phyloP scores from a whole-genome alignment of 2,888 invertebrate genomes.

The Melinaea marsaeus region DNA sequence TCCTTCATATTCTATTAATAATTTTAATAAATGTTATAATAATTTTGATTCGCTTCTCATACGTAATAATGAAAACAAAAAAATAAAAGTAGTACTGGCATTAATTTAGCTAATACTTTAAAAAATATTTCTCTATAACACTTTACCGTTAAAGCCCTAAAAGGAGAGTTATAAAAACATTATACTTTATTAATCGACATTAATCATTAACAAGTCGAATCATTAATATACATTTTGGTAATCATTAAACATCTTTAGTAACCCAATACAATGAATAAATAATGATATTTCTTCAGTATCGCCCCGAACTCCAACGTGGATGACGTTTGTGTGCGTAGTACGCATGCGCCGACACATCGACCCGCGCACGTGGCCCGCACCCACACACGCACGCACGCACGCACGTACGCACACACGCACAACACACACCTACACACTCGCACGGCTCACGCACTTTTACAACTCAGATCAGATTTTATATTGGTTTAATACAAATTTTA shows the following conservation, averaged over 20 bases:
- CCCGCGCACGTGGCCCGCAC: constrained; percentile 59
- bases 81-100: no score
- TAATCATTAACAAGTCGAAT: not conserved
- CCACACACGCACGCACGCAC: constrained; percentile 42
- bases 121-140: no score
- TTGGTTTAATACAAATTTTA: constrained; percentile 8
- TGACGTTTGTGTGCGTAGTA: constrained; percentile 48
- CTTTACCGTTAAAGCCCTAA: no score
- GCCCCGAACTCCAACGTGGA: constrained; percentile 19
- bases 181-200: not conserved
- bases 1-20: no score
- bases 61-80: no score
- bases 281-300: constrained; percentile 20
- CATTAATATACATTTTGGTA: not conserved
- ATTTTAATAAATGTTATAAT: no score
- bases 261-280: constrained; percentile 18
- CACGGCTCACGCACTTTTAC: constrained; percentile 16
- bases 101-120: no score
- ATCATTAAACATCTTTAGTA: constrained; percentile 5
- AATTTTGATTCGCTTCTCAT: no score
- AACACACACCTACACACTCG: constrained; percentile 38
- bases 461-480: constrained; percentile 5
- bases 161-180: no score
- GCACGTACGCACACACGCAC: constrained; percentile 35
- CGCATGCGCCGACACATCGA: constrained; percentile 67